Conservation (phyloP, 1,140 invertebrate species). For the Wiebesia pumilae region DNA sequence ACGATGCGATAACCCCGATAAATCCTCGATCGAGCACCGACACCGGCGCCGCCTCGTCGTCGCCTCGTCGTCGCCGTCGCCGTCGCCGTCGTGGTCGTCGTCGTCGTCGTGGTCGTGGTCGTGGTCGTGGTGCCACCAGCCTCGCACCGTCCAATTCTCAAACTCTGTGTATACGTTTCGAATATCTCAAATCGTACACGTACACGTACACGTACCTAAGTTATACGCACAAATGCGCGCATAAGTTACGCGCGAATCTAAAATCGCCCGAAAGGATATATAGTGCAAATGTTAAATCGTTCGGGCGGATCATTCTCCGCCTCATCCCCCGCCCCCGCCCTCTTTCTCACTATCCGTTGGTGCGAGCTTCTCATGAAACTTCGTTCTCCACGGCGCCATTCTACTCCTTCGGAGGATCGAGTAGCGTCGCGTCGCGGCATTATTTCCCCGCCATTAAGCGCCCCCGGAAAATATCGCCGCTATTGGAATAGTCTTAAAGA, state of each 20-base stretch:
- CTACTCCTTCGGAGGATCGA: neutral
- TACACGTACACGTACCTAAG: no score
- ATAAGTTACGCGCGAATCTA: conserved; percentile 14
- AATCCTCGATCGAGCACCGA: neutral
- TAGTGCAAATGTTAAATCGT: conserved; percentile 41
- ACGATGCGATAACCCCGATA: neutral
- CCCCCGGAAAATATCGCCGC: conserved; percentile 43
- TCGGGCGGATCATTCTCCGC: conserved; percentile 12
- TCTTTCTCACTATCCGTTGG: neutral
- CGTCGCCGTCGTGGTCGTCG: neutral
- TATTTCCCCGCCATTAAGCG: conserved; percentile 50
- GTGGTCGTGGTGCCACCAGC: neutral
- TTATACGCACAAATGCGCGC: no score
- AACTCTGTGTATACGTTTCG: neutral
- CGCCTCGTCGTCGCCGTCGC: neutral
- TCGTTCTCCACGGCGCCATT: neutral
- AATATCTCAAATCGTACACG: neutral
- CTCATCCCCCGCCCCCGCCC: neutral
- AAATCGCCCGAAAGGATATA: conserved; percentile 36
- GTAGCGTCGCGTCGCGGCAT: neutral
- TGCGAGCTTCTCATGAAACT: neutral
- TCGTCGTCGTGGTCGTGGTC: no score
- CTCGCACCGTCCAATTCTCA: conserved; percentile 12
- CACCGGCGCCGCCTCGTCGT: neutral
- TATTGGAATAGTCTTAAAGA: conserved; percentile 49